These are phyloP conservation scores for Phortica magna DNA, from an alignment of 2,888 invertebrate genomes.

Conservation along the genomic window DNA sequence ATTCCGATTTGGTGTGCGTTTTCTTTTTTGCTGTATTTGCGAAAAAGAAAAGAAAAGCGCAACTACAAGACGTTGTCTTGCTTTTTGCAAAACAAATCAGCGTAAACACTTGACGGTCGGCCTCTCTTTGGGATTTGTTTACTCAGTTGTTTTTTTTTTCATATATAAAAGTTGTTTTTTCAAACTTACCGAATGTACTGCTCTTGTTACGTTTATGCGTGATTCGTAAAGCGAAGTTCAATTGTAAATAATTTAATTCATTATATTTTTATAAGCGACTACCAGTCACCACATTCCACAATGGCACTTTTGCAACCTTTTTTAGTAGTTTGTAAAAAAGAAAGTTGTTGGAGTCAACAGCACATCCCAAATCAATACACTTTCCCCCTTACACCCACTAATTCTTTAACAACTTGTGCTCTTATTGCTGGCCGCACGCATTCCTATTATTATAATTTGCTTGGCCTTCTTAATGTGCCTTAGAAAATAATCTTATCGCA, in stretches of 20 bases:
- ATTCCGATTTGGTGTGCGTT: neutral
- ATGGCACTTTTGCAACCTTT: conserved; percentile 20
- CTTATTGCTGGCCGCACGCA: neutral
- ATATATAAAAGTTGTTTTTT: neutral
- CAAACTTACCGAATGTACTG: neutral
- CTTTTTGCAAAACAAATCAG: neutral
- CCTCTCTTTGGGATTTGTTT: neutral
- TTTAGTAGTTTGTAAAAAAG: conserved; percentile 15
- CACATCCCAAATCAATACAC: neutral
- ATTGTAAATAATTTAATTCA: neutral
- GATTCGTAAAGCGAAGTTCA: neutral
- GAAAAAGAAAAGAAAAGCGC: neutral
- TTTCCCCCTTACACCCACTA: neutral
- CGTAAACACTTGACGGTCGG: neutral
- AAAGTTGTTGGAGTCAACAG: conserved; percentile 29
- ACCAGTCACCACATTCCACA: neutral
- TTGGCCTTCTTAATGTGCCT: neutral
- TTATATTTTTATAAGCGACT: neutral
- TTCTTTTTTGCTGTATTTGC: conserved; percentile 15
- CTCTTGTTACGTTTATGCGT: neutral
- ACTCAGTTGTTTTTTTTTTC: neutral
- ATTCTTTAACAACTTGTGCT: neutral
- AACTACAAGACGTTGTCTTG: neutral
- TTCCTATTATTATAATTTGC: neutral
- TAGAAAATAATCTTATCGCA: neutral